Evolutionary conservation across 2,797 vertebrate species (phyloP).

Genomic region (Thaleichthys pacificus): DNA sequence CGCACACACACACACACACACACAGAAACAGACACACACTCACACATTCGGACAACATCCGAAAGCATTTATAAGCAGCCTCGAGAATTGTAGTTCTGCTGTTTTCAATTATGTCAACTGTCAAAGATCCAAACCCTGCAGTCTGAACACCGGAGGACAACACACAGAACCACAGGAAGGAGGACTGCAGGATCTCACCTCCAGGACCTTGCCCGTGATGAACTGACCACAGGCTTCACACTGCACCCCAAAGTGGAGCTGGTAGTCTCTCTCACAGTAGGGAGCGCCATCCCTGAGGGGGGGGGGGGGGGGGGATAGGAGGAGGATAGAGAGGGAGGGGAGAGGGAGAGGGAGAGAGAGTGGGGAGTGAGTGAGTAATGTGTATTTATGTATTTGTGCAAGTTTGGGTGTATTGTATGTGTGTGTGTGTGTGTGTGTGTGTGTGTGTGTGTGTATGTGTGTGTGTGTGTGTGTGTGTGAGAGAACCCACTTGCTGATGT

Average conservation of each 20-base stretch:
- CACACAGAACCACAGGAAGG: not conserved
- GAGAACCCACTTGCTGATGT: conserved; percentile 93
- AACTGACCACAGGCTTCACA: conserved; percentile 93
- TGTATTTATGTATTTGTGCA: too few species aligned
- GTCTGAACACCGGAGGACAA: not conserved
- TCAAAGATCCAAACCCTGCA: not conserved
- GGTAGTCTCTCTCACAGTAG: conserved; percentile 97
- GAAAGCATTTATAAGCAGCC: not conserved
- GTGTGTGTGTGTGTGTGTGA: not conserved
- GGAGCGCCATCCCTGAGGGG: conserved; percentile 85
- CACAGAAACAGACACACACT: not conserved
- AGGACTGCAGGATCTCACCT: conserved; percentile 76
- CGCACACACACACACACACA: too few species aligned
- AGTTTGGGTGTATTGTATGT: not conserved
- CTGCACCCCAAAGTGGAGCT: conserved; percentile 90
- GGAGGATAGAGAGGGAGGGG: not conserved
- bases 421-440: not conserved
- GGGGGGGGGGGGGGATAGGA: not conserved
- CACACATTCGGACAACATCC: too few species aligned
- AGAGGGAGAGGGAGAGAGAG: not conserved
- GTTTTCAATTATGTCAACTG: not conserved
- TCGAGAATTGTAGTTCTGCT: not conserved
- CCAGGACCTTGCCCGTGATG: conserved; percentile 95
- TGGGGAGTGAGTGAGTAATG: not conserved
- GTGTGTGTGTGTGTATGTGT: too few species aligned